Conservation (phyloP, 2,888 invertebrate genomes). For the Bombylius major region DNA sequence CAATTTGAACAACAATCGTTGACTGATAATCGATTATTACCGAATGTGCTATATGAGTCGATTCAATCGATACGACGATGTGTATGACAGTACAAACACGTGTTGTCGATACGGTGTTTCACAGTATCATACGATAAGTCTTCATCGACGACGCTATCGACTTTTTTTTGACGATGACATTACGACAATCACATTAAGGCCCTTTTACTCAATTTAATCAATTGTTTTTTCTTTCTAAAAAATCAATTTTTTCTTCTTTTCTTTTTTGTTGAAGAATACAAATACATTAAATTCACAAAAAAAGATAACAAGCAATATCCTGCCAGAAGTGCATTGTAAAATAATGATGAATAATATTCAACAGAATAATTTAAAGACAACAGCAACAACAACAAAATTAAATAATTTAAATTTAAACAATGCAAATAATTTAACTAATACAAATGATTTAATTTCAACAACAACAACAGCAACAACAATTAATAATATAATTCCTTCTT, state of each 20-base stretch:
- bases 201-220: not conserved
- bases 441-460: slow-evolving; percentile 4
- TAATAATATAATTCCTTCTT: not conserved
- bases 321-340: slow-evolving; percentile 30
- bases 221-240: not conserved
- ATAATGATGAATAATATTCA: slow-evolving; percentile 10
- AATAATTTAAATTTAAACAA: not conserved
- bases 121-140: too few relatives aligned
- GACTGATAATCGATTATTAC: too few relatives aligned
- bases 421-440: not conserved
- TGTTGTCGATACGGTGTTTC: too few relatives aligned
- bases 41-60: too few relatives aligned
- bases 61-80: too few relatives aligned
- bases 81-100: too few relatives aligned
- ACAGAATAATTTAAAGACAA: not conserved
- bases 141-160: too few relatives aligned
- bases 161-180: too few relatives aligned
- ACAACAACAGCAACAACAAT: slow-evolving; percentile 9
- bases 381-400: not conserved
- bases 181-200: too few relatives aligned
- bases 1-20: too few relatives aligned
- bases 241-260: not conserved
- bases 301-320: slow-evolving; percentile 17
- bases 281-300: not conserved
- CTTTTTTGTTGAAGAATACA: not conserved